These are phyloP conservation scores for Neodontobutis hainanensis DNA, from an alignment of 2,113 vertebrate genomes.

Conservation along the genomic window DNA sequence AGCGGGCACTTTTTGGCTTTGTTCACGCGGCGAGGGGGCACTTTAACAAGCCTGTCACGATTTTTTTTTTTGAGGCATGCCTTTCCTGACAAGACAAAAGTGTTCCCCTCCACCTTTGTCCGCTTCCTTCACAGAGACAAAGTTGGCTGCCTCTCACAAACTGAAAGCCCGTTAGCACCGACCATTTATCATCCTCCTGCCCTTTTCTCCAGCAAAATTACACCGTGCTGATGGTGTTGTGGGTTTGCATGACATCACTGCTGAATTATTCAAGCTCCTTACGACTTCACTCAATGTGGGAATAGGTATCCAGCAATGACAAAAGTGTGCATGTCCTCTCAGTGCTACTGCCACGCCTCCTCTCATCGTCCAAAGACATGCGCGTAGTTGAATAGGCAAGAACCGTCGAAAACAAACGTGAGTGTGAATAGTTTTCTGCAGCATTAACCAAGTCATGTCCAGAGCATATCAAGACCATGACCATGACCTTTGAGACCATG, in stretches of 20 bases:
- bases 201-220: constrained; percentile 16
- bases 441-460: no score
- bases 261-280: constrained; percentile 27
- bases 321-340: no score
- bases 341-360: no score
- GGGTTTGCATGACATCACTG: constrained; percentile 47
- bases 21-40: constrained; percentile 12
- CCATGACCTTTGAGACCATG: no score
- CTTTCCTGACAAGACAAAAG: constrained; percentile 28
- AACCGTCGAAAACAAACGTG: no score
- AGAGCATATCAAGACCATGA: no score
- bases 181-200: constrained; percentile 43
- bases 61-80: constrained; percentile 43
- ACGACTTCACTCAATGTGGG: not conserved
- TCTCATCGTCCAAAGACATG: no score
- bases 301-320: not conserved
- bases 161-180: constrained; percentile 16
- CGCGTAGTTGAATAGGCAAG: no score
- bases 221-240: not conserved
- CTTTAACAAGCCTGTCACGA: constrained; percentile 69
- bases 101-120: constrained; percentile 30
- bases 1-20: constrained; percentile 21
- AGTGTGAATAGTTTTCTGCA: no score
- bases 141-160: constrained; percentile 16
- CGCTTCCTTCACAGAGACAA: constrained; percentile 26